phyloP scores from a whole-genome alignment of 2,888 invertebrate species.

The Drosophila planitibia region DNA sequence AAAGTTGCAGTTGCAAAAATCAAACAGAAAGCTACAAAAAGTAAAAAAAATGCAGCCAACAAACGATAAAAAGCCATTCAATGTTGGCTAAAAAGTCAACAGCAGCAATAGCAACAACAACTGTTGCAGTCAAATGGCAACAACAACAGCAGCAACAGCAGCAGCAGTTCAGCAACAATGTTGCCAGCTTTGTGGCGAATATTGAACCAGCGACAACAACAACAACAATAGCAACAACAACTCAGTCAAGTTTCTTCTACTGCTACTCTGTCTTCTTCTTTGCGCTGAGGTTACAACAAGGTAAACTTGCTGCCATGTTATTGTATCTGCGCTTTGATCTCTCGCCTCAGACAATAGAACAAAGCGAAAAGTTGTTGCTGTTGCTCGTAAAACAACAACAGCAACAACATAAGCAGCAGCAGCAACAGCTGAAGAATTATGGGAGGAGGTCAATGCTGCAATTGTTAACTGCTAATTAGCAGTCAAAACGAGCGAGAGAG shows the following conservation, averaged over 20 bases:
- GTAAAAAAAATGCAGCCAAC: conserved; percentile 27
- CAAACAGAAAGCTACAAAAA: conserved; percentile 64
- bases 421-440: conserved; percentile 59
- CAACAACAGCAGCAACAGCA: conserved; percentile 38
- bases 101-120: conserved; percentile 46
- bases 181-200: conserved; percentile 44
- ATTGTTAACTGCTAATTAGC: conserved; percentile 80
- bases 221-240: conserved; percentile 27
- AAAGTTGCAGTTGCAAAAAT: conserved; percentile 75
- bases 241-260: conserved; percentile 37
- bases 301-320: conserved; percentile 79
- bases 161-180: conserved; percentile 53
- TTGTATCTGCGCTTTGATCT: conserved; percentile 75
- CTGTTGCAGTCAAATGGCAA: conserved; percentile 61
- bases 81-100: conserved; percentile 67
- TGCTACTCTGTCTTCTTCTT: conserved; percentile 36
- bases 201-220: conserved; percentile 19
- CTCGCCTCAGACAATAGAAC: conserved; percentile 76
- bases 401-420: conserved; percentile 33
- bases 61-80: conserved; percentile 57
- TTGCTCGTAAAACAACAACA: conserved; percentile 44
- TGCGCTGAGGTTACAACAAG: conserved; percentile 74
- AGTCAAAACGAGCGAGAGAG: conserved; percentile 52
- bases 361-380: conserved; percentile 69
- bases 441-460: conserved; percentile 80